Conservation (phyloP, 2,797 vertebrate genomes). For the Novumbra hubbsi region DNA sequence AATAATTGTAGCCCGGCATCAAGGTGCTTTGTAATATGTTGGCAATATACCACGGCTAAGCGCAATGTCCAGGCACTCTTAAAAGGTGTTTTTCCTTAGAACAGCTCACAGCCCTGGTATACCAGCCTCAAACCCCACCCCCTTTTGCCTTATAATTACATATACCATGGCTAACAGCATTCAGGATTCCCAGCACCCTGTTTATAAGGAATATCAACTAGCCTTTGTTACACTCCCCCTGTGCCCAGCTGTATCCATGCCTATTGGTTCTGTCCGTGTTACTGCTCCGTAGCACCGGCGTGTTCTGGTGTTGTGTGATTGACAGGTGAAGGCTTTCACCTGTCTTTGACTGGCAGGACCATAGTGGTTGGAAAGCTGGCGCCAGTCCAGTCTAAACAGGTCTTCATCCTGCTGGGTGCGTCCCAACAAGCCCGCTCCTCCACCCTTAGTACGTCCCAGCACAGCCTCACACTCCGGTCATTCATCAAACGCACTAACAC, state of each 20-base stretch:
- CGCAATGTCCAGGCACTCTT: too few species aligned
- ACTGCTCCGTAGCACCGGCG: slow-evolving; percentile 28
- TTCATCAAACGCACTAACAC: slow-evolving; percentile 10
- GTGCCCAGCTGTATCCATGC: background rate
- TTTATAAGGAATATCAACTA: background rate
- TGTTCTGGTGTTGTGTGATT: slow-evolving; percentile 60
- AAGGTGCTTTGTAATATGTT: too few species aligned
- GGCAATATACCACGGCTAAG: too few species aligned
- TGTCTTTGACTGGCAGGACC: slow-evolving; percentile 59
- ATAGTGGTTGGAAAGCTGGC: slow-evolving; percentile 59
- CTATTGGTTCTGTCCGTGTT: background rate
- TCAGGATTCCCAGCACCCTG: too few species aligned
- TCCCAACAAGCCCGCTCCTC: slow-evolving; percentile 59
- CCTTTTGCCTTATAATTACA: background rate
- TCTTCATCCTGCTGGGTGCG: slow-evolving; percentile 59
- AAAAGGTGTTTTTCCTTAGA: too few species aligned
- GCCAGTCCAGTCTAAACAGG: slow-evolving; percentile 75
- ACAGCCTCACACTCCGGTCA: slow-evolving; percentile 14
- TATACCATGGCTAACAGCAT: too few species aligned
- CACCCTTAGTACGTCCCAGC: slow-evolving; percentile 34
- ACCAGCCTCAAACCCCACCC: background rate
- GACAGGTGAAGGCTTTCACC: slow-evolving; percentile 70
- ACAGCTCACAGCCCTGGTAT: background rate
- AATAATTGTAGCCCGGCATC: too few species aligned
- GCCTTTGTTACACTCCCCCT: background rate